phyloP scores from a whole-genome alignment of 2,888 invertebrate species.

The Sympetrum striolatum region DNA sequence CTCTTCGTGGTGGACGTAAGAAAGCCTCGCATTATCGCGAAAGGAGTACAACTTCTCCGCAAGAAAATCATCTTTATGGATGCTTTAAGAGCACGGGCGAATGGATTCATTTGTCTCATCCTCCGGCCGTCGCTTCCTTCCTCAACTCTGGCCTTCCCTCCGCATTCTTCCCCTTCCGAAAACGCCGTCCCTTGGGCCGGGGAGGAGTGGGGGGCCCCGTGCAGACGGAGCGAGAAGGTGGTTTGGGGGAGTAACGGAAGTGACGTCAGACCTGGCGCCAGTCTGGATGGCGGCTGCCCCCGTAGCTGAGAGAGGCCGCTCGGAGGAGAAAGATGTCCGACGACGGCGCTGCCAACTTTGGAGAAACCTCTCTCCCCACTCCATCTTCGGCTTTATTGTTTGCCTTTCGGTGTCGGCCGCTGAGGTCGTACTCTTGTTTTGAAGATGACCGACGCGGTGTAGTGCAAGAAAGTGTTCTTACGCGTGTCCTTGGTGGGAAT shows the following conservation, averaged over 20 bases:
- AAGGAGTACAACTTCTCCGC: background rate
- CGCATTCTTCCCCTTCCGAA: conserved; percentile 1
- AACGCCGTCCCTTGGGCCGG: conserved; percentile 8
- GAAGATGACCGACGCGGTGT: background rate
- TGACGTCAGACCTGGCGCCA: conserved; percentile 42
- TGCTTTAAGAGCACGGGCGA: too few species aligned
- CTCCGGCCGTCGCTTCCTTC: conserved; percentile 46
- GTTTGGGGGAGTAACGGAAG: conserved; percentile 29
- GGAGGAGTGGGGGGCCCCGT: background rate
- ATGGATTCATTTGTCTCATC: background rate
- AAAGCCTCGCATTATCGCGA: too few species aligned
- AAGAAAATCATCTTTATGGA: background rate
- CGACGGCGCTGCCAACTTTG: conserved; percentile 36
- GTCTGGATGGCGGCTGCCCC: conserved; percentile 42
- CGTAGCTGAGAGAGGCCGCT: background rate
- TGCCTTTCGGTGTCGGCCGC: background rate
- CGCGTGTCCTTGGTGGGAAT: background rate
- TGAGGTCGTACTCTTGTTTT: background rate
- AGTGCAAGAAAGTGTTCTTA: background rate
- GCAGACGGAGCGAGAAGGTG: background rate
- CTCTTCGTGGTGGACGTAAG: too few species aligned
- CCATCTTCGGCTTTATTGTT: background rate
- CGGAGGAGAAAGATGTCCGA: conserved; percentile 16
- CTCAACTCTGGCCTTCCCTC: conserved; percentile 44
- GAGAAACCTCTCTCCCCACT: background rate